Base-by-base conservation (phyloP, 2,797 vertebrate species). In the Dryobates pubescens region DNA sequence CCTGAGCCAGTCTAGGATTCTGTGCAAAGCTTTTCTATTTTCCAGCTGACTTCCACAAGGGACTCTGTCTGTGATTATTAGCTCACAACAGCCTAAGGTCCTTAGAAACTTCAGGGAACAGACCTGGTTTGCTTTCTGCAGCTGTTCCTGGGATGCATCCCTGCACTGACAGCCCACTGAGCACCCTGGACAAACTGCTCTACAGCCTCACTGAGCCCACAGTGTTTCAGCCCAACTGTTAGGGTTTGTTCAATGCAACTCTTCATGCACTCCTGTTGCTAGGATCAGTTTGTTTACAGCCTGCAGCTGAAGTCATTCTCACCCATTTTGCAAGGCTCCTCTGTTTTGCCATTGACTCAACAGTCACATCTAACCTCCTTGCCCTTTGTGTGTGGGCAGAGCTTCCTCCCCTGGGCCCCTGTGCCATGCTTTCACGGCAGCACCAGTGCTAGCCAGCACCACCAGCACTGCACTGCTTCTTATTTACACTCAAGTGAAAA, bases 211-310 rank as follows among this genome's bases (percentile, higher is more conserved):
- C 13, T 41, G 27, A 32, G 45, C 14, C 22, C 47, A 18, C 1
- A 45, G 6, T 13, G 91, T 71, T 85, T 72, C 63, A 92, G 38
- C 4, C 15, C 26, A 30, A 69, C 36, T n/a, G 27, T 82, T 77
- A 49, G 1, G 13, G 17, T 74, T 95, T 87, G 69, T 49, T n/a
- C 45, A 76, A 56, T 47, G 73, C 22, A 81, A 29, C 49, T 27
- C 61, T n/a, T 67, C 76, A 59, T 18, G 30, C 34, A n/a, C 54
- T 88, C 57, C 49, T 58, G 81, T 92, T 90, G 81, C 90, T 95
- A 93, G 47, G 78, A 51, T 45, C 84, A 83, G 13, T 49, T 88
- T 88, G 81, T 86, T 94, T 94, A 82, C 34, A 88, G 36, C 13
- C 75, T 63, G 47, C 1, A 0, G 27, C 71, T 64, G 77, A 76